Conservation (phyloP, 2,113 vertebrate genomes). For the Tretioscincus oriximinensis region DNA sequence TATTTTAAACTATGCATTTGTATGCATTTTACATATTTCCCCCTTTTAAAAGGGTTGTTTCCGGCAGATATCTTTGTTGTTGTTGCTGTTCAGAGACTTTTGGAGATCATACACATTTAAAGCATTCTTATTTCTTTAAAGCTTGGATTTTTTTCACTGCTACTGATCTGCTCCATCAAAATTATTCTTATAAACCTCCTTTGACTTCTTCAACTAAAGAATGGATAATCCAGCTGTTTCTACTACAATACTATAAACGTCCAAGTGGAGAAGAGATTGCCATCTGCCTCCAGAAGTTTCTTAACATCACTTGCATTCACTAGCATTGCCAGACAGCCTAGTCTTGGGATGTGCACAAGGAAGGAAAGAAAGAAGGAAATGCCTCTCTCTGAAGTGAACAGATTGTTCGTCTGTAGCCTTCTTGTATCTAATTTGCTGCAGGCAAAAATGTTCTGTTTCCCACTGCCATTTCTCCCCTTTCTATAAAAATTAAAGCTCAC, state of each 20-base stretch:
- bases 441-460: no score
- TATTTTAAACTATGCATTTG: not conserved
- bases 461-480: no score
- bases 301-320: not conserved
- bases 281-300: not conserved
- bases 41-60: not conserved
- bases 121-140: not conserved
- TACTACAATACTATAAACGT: not conserved
- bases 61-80: not conserved
- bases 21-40: not conserved
- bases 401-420: no score
- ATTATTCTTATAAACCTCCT: not conserved
- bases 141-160: not conserved
- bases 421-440: no score
- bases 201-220: not conserved
- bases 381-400: no score
- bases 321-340: no score
- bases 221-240: not conserved
- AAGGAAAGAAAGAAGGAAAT: no score
- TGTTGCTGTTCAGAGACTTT: not conserved
- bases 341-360: no score
- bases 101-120: no score
- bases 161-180: not conserved
- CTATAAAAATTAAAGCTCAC: no score
- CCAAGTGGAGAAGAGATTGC: not conserved